Percentiles rank a stretch among this genome's conserved stretches.
Conservation (phyloP, 1,140 invertebrate genomes). For the Ceratosolen solmsi region DNA sequence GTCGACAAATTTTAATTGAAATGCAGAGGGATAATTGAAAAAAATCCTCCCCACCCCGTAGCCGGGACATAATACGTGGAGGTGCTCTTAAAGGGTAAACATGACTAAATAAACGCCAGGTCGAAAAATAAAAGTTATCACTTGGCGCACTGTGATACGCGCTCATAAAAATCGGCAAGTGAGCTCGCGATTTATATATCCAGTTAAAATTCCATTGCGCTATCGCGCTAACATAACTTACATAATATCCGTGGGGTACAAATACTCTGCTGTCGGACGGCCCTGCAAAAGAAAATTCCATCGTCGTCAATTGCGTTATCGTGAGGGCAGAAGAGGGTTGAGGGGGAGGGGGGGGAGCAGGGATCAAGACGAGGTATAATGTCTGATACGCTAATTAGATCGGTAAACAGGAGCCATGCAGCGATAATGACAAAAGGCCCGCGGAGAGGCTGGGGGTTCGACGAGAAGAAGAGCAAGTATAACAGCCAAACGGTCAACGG, state of each 20-base stretch:
- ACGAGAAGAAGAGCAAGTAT: not conserved
- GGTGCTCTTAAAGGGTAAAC: not conserved
- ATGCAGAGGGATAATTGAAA: not conserved
- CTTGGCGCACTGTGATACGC: not conserved
- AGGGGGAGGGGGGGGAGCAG: not conserved
- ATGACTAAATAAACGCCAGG: not conserved
- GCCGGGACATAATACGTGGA: too few relatives aligned
- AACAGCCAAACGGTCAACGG: slow-evolving; percentile 1
- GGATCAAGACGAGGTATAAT: not conserved
- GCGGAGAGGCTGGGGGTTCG: not conserved
- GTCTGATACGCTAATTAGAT: not conserved
- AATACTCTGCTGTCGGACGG: too few relatives aligned
- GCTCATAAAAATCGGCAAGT: slow-evolving; percentile 10
- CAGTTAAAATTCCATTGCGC: slow-evolving; percentile 32
- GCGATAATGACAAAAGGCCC: not conserved
- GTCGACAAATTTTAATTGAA: not conserved
- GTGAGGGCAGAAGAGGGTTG: too few relatives aligned
- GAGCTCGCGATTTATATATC: slow-evolving; percentile 1
- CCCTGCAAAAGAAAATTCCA: not conserved
- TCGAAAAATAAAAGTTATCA: slow-evolving; percentile 33
- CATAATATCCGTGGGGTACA: not conserved
- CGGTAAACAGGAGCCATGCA: not conserved
- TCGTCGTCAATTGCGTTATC: too few relatives aligned
- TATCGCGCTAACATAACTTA: not conserved
- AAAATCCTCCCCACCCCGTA: not conserved